Conservation (phyloP, 1,140 invertebrate species). For the Aphis craccivora region DNA sequence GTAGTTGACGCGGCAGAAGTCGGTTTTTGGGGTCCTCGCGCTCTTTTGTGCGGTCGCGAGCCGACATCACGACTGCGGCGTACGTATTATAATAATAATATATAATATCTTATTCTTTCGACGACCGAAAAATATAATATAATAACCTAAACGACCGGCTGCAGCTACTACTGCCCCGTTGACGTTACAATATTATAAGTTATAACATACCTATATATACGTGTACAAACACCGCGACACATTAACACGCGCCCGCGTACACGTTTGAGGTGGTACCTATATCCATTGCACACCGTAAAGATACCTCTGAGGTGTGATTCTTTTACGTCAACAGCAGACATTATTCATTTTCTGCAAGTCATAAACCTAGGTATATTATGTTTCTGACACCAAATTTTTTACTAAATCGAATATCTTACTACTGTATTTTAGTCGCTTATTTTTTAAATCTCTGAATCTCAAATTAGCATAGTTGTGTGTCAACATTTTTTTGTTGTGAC, state of each 20-base stretch:
- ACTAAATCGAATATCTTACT: no score
- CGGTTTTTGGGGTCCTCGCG: background rate
- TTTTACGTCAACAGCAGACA: no score
- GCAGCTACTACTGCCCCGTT: background rate
- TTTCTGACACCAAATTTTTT: no score
- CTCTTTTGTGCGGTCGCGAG: constrained; percentile 30
- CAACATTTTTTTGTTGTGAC: no score
- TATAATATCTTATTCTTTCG: background rate
- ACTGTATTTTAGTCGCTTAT: no score
- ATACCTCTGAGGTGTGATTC: background rate
- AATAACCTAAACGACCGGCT: background rate
- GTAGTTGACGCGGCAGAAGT: background rate
- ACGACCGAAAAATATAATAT: background rate
- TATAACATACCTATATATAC: no score
- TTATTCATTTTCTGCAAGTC: no score
- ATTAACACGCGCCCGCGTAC: background rate
- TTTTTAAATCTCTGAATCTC: no score
- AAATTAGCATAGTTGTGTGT: no score
- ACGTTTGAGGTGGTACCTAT: background rate
- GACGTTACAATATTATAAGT: constrained; percentile 11
- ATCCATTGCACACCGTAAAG: no score
- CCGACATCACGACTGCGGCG: background rate
- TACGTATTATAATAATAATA: background rate
- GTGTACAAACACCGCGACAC: background rate
- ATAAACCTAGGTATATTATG: no score